Evolutionary conservation across 2,113 vertebrate species (phyloP).

Genomic region (Myodes glareolus): DNA sequence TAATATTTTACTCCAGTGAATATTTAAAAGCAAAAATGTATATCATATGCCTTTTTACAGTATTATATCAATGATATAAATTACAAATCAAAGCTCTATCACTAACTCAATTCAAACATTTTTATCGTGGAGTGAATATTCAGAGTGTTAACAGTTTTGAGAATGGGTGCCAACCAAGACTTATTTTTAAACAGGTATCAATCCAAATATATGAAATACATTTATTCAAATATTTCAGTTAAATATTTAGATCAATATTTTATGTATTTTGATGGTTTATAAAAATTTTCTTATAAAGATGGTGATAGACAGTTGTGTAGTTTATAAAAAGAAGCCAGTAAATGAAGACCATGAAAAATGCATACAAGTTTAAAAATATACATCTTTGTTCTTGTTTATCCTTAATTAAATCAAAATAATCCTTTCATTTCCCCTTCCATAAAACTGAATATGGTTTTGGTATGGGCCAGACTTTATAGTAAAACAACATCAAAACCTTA

Average conservation of each 20-base stretch:
- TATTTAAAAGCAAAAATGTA: conserved; percentile 56
- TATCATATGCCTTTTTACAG: neutral
- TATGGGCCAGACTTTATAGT: neutral
- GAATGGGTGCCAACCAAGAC: neutral
- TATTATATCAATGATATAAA: neutral
- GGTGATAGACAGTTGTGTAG: neutral
- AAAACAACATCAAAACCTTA: conserved; percentile 5
- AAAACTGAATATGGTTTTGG: neutral
- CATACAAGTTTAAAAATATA: neutral
- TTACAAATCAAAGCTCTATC: neutral
- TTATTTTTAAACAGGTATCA: neutral
- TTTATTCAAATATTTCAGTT: neutral
- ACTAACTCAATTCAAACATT: neutral
- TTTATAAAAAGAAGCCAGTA: neutral
- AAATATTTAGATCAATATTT: neutral
- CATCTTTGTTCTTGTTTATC: neutral
- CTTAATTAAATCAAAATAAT: conserved; percentile 14
- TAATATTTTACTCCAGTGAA: conserved; percentile 38
- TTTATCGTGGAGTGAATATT: neutral
- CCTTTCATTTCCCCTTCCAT: neutral
- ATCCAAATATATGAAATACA: neutral
- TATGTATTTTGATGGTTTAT: neutral
- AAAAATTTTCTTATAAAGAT: neutral
- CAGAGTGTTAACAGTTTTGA: neutral
- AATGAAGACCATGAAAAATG: conserved; percentile 13